These are phyloP conservation scores for Pseudomugil gertrudae DNA, from an alignment of 2,797 vertebrate species.

Conservation along the genomic window DNA sequence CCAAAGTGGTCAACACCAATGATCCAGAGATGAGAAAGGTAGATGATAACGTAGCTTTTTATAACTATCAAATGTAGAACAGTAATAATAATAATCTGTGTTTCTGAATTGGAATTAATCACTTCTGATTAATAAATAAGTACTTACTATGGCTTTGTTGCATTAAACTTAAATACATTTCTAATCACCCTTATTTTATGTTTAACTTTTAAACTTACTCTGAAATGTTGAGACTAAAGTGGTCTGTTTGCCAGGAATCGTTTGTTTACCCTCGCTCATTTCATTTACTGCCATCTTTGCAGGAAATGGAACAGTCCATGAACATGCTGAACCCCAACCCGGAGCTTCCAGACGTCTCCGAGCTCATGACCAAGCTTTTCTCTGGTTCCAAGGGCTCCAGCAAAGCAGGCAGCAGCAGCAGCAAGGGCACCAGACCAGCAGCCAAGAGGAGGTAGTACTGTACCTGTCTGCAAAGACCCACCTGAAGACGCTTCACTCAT, in stretches of 20 bases:
- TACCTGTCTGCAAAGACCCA: conserved; percentile 10
- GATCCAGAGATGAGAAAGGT: conserved; percentile 99
- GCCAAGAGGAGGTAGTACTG: conserved; percentile 94
- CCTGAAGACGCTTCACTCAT: conserved; percentile 41
- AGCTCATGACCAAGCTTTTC: conserved; percentile 99
- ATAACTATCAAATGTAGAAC: neutral
- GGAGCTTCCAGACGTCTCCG: conserved; percentile 96
- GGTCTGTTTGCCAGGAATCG: neutral
- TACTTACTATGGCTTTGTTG: neutral
- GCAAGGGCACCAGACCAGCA: conserved; percentile 90
- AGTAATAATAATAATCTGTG: neutral
- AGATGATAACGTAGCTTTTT: conserved; percentile 38
- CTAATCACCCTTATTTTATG: neutral
- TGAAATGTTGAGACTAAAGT: neutral
- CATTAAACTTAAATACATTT: neutral
- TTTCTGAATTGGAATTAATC: neutral
- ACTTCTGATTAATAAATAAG: neutral
- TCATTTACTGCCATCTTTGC: conserved; percentile 27
- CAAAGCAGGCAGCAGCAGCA: conserved; percentile 89
- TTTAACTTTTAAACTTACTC: neutral
- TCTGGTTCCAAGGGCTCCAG: conserved; percentile 93
- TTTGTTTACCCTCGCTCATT: neutral
- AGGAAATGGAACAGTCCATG: conserved; percentile 99
- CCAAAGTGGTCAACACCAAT: conserved; percentile 98
- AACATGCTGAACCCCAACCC: conserved; percentile 99